Evolutionary conservation across 92 coral and sea anemone genomes (phyloP).

Genomic region (Palythoa heliodiscus): DNA sequence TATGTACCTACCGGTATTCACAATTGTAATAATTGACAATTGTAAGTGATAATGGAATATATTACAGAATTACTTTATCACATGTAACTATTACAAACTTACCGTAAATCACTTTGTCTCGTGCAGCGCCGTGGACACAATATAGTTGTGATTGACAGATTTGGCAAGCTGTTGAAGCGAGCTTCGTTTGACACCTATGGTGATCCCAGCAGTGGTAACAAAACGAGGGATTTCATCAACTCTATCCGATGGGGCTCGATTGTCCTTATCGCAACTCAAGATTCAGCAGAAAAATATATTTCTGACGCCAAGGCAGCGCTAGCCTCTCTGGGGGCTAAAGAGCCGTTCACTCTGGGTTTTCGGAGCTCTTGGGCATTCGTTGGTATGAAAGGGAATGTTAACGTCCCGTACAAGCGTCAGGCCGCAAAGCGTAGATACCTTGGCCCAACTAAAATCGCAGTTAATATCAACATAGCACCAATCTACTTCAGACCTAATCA

Average conservation of each 20-base stretch:
- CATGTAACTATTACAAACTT: too few species aligned
- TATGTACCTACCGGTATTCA: too few species aligned
- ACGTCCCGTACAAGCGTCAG: constrained; percentile 58
- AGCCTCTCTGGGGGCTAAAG: constrained; percentile 48
- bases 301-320: constrained; percentile 49
- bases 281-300: constrained; percentile 32
- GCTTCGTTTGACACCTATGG: constrained; percentile 60
- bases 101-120: background rate
- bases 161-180: constrained; percentile 37
- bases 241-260: constrained; percentile 50
- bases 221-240: constrained; percentile 52
- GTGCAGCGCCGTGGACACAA: constrained; percentile 69
- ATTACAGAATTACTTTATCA: too few species aligned
- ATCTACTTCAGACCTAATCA: too few species aligned
- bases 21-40: too few species aligned
- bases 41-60: too few species aligned
- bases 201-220: constrained; percentile 43
- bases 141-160: constrained; percentile 54
- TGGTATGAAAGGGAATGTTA: constrained; percentile 53
- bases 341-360: constrained; percentile 45
- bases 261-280: constrained; percentile 60
- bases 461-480: constrained; percentile 18
- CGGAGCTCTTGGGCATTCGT: constrained; percentile 68
- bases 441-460: constrained; percentile 54
- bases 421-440: background rate